Conservation (phyloP, 53 echinoderm and acorn worm genomes). For the Patiria pectinifera region DNA sequence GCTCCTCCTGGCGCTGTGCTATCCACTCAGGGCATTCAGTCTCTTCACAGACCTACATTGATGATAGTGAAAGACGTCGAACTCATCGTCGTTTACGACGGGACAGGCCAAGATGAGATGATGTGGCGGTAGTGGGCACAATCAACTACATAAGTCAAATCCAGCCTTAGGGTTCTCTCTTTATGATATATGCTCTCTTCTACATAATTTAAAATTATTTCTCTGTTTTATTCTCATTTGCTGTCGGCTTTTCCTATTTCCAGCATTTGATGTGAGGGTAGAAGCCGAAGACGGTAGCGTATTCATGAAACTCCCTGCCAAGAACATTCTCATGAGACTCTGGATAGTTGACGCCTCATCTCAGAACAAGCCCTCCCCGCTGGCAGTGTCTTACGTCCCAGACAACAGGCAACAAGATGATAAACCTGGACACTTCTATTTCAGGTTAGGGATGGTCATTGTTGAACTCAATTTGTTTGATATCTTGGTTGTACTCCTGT, state of each 20-base stretch:
- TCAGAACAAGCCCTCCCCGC: constrained; percentile 50
- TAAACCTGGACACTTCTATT: constrained; percentile 78
- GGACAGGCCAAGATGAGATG: too few relatives aligned
- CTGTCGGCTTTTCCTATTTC: neutral
- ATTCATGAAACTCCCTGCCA: constrained; percentile 57
- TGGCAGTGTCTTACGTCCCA: constrained; percentile 71
- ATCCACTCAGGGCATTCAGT: too few relatives aligned
- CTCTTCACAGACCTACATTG: too few relatives aligned
- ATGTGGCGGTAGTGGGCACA: too few relatives aligned
- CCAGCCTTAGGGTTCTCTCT: too few relatives aligned
- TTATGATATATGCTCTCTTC: too few relatives aligned
- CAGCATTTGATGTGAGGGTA: constrained; percentile 85
- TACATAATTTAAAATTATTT: too few relatives aligned
- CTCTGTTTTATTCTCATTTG: neutral
- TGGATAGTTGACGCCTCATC: constrained; percentile 70
- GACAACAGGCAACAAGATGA: constrained; percentile 68
- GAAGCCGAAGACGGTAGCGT: constrained; percentile 80
- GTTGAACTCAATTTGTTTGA: neutral
- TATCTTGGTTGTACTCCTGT: too few relatives aligned
- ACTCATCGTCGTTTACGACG: too few relatives aligned
- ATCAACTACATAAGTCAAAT: too few relatives aligned
- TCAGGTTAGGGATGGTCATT: constrained; percentile 71
- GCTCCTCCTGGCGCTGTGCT: too few relatives aligned
- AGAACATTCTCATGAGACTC: constrained; percentile 75
- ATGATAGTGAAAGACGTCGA: too few relatives aligned